These are phyloP conservation scores for Hyperoodon ampullatus DNA, from an alignment of 2,113 vertebrate genomes.

Conservation along the genomic window DNA sequence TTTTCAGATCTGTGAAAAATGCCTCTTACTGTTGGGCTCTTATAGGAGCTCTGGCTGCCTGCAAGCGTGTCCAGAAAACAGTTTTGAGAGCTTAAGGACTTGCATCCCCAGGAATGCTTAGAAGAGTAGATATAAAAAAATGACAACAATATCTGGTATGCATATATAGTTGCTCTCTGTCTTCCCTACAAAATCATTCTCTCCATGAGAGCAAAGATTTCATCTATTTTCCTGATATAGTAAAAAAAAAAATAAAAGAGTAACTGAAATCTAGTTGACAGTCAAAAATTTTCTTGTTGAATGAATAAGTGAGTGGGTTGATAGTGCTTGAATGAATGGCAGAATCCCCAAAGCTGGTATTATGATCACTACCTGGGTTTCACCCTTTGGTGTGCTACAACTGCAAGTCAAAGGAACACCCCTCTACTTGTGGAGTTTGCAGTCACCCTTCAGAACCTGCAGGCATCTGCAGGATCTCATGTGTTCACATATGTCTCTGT, in stretches of 20 bases:
- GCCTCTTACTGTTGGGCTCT: background rate
- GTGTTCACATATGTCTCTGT: background rate
- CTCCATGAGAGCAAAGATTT: background rate
- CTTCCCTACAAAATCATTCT: background rate
- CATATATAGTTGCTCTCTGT: background rate
- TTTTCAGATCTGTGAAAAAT: background rate
- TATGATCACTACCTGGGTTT: background rate
- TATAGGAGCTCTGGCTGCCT: background rate
- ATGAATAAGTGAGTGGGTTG: background rate
- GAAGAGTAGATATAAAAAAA: background rate
- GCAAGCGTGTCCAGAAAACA: background rate
- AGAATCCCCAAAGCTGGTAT: background rate
- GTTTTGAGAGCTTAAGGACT: background rate
- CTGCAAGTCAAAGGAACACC: background rate
- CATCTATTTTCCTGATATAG: background rate
- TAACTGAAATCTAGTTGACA: background rate
- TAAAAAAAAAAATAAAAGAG: background rate
- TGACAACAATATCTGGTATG: too few species aligned
- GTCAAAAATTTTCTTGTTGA: background rate
- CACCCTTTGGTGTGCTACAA: background rate
- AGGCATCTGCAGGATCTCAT: fast-evolving
- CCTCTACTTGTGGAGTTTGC: background rate
- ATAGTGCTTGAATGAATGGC: background rate
- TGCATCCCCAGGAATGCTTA: background rate
- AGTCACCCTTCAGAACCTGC: fast-evolving